Evolutionary conservation across 2,888 invertebrate species (phyloP), one percentile per base, ranked within the genome.

Genomic region (Alentia gelatinosa): DNA sequence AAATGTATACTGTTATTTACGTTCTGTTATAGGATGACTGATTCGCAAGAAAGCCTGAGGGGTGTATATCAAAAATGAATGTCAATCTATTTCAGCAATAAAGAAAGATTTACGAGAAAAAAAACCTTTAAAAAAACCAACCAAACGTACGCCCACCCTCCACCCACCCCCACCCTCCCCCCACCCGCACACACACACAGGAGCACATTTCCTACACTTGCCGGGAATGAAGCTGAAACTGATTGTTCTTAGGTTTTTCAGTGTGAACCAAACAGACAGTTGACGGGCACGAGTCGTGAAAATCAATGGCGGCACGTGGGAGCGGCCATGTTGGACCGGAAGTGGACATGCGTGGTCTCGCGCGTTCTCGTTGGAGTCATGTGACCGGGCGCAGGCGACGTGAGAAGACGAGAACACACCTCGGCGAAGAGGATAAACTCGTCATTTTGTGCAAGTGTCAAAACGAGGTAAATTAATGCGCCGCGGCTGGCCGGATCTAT

Each of bases 251-350:
- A n/a, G n/a, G n/a, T 56, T n/a, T n/a, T 56, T 56, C 56, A 56
- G 56, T 56, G 56, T n/a, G 56, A 56, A 56, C 56, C 19, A 1
- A 56, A 56, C 56, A 56, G 56, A 3, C 56, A n/a, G 56, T 12
- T 9, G 23, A 56, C 56, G 23, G 19, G 1, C 19, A 4, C 56
- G 56, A 56, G 23, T n/a, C n/a, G n/a, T n/a, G n/a, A 19, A 56
- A 56, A 79, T 79, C 79, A 26, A 79, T 79, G 26, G 35, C n/a
- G 19, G 23, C n/a, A 26, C 79, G 79, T 35, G 79, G 26, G 19
- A 15, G 19, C 39, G 37, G 79, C 79, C 79, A 79, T 79, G 39
- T 79, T 79, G 79, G 1, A 79, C 79, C 39, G 79, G 79, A 39
- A 79, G 79, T 79, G 39, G 37, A 15, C 15, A 5, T 37, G 79